Conservation (phyloP, 2,888 invertebrate species). For the Melinaea menophilus region DNA sequence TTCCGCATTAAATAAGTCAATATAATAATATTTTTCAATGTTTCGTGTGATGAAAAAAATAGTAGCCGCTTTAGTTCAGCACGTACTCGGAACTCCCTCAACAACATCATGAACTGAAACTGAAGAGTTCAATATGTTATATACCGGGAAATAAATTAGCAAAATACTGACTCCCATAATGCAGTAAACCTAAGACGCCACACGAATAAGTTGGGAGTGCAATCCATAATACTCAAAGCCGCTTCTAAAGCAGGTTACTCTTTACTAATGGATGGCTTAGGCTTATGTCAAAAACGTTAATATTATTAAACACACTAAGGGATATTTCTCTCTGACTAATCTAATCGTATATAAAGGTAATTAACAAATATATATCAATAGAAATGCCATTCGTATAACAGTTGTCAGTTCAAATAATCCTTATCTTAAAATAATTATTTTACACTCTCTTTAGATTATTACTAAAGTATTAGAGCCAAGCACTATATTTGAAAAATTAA, state of each 20-base stretch:
- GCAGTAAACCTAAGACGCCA: background rate
- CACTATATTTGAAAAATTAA: background rate
- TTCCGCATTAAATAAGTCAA: no score
- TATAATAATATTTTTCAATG: no score
- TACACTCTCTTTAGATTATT: no score
- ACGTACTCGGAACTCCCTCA: no score
- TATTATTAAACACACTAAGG: constrained; percentile 27
- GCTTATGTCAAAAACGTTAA: constrained; percentile 34
- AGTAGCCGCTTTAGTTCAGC: no score
- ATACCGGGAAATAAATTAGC: background rate
- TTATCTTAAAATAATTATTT: no score
- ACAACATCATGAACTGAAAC: no score
- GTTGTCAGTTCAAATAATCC: no score
- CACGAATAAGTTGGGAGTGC: constrained; percentile 7
- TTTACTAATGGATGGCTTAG: constrained; percentile 31
- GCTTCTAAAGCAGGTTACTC: constrained; percentile 31
- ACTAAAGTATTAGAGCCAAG: no score
- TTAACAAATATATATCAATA: background rate
- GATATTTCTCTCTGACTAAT: constrained; percentile 6
- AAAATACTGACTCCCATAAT: background rate
- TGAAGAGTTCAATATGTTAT: no score
- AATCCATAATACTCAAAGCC: constrained; percentile 24
- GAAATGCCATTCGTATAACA: no score
- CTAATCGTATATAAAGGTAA: background rate
- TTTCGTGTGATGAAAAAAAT: no score